Base-by-base conservation (phyloP, 2,888 invertebrate species). In the Lithophane socia region DNA sequence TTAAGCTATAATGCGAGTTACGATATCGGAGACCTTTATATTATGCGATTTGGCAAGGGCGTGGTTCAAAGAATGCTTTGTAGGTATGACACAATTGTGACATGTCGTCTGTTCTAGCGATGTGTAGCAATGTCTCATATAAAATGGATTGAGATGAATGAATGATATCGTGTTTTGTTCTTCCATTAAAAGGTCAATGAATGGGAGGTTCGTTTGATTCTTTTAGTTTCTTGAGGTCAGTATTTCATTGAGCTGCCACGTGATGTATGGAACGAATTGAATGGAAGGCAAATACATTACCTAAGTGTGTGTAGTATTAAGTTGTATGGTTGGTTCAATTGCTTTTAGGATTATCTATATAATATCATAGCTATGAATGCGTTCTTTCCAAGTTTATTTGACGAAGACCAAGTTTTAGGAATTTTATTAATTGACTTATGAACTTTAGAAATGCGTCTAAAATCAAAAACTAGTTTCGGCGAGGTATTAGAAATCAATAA, bases 1-100 rank as follows among this genome's bases (percentile, higher is more conserved):
- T 88, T 80, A 60, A 71, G 73, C 47, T 72, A 73, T 85, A 79
- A 83, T 73, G 71, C 78, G 66, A 78, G 80, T 87, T 87, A 83
- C 84, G 83, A 80, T 84, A 85, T 79, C 61, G 47, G 60, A 89
- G 90, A 88, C 86, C 87, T 89, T 90, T 90, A 81, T 76, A 84
- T 87, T 86, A 83, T 85, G 65, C 89, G 86, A 86, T 89, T 86
- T 77, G 84, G 76, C 79, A 82, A 79, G 77, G 90, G 90, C 86
- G 90, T 86, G 85, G 90, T 78, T 69, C 74, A 73, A 80, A 80
- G 77, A 85, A 85, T 76, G 77, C 80, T 83, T 83, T 86, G 79
- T 37, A 37, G 37, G 78, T 77, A 79, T 83, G 78, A 88, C 74
- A 84, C 77, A 72, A 81, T 86, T 79, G 79, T 80, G 77, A 76